Percentiles rank a stretch among this genome's conserved stretches.
These are phyloP conservation scores for Physocephala rufipes DNA, from an alignment of 2,888 invertebrate species.

Conservation along the genomic window DNA sequence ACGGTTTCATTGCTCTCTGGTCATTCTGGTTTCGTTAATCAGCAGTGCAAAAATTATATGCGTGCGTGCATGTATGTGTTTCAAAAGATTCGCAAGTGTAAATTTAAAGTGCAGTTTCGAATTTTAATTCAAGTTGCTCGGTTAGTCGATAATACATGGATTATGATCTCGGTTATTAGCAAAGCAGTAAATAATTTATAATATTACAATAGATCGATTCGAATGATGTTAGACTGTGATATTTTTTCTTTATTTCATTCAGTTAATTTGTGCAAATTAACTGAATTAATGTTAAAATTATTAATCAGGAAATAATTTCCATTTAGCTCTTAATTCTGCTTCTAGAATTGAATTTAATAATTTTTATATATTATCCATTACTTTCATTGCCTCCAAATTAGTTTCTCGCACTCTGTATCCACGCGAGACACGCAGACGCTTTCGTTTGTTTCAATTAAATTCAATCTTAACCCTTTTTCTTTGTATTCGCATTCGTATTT, in stretches of 20 bases:
- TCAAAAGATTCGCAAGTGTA: conserved; percentile 20
- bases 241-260: no score
- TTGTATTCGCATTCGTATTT: not conserved
- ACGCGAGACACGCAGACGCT: conserved; percentile 26
- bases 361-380: no score
- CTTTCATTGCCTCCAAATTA: not conserved
- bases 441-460: conserved; percentile 5
- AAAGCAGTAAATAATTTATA: not conserved
- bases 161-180: not conserved
- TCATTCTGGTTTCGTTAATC: conserved; percentile 15
- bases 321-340: no score
- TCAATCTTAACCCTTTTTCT: conserved; percentile 13
- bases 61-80: not conserved
- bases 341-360: no score
- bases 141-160: not conserved
- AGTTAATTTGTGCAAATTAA: no score
- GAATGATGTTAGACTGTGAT: conserved; percentile 15
- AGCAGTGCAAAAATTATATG: conserved; percentile 25
- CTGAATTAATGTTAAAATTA: no score
- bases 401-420: not conserved
- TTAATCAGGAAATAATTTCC: no score
- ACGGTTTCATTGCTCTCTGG: conserved; percentile 1
- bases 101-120: conserved; percentile 18
- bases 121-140: conserved; percentile 10
- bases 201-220: conserved; percentile 1